Evolutionary conservation across 2,888 invertebrate genomes (phyloP).

Genomic region (Lottia scabra): DNA sequence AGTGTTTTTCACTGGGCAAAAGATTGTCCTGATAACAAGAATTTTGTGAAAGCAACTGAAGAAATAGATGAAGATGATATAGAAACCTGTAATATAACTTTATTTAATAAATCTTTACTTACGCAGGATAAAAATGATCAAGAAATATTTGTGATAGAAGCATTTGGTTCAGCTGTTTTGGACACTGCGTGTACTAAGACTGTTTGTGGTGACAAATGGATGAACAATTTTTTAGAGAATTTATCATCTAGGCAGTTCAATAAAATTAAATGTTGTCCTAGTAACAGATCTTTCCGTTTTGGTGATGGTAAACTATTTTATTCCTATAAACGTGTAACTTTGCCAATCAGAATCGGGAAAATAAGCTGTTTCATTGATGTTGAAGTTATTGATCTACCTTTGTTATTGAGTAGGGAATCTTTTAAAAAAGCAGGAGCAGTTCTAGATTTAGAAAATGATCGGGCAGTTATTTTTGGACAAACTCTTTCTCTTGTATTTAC

Average conservation of each 20-base stretch:
- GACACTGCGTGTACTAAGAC: too few species aligned
- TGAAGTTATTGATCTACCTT: slow-evolving; percentile 24
- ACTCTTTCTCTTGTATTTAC: slow-evolving; percentile 17
- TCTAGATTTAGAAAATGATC: slow-evolving; percentile 14
- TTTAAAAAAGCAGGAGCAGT: slow-evolving; percentile 21
- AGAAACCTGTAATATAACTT: not conserved
- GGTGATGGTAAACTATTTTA: slow-evolving; percentile 19
- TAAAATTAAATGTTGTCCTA: not conserved
- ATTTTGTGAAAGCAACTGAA: not conserved
- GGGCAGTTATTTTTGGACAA: slow-evolving; percentile 21
- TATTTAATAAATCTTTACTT: too few species aligned
- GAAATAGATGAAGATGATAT: not conserved
- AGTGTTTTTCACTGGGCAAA: not conserved
- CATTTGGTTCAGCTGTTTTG: too few species aligned
- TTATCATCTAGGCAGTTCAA: not conserved
- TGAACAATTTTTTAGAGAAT: not conserved
- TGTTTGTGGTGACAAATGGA: not conserved
- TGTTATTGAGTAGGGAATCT: slow-evolving; percentile 22
- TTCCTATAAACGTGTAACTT: slow-evolving; percentile 9
- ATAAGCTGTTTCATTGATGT: slow-evolving; percentile 14
- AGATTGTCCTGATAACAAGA: not conserved
- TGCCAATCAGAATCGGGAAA: slow-evolving; percentile 17
- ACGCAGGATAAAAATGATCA: too few species aligned
- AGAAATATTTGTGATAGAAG: too few species aligned
- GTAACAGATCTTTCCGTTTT: slow-evolving; percentile 16